Evolutionary conservation across 64 coral and sea anemone species (phyloP), one percentile per base, ranked within the genome.

Genomic region (Platygyra sinensis): DNA sequence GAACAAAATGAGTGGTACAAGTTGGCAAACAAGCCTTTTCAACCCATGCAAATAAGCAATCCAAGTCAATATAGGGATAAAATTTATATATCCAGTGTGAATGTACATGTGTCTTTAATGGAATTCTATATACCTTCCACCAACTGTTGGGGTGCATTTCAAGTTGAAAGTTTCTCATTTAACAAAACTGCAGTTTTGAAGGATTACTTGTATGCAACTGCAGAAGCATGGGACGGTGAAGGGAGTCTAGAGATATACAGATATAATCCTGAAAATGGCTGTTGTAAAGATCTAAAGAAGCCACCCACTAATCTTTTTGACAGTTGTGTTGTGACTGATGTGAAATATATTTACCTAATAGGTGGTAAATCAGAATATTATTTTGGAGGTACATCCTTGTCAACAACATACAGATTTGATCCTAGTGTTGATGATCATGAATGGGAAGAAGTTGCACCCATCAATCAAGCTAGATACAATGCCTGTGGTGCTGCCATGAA

Each of bases 401-500:
- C 49, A 80, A 27, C 54, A 60, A 61, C 51, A 17, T 22, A 25
- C 28, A 80, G 52, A 17, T 8, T 62, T 80, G 14, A 60, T 17
- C 78, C 54, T 12, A 16, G 6, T 32, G 12, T 10, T 0, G 18
- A 18, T 1, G 42, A 46, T 46, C 42, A 46, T 46, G n/a, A 5
- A 25, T 80, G 78, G 24, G 28, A 80, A 31, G 55, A 80, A 27
- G 78, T 80, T 61, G 55, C 52, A 31, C 1, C 78, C 18, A 61
- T 80, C 27, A 80, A 80, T 61, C n/a, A 80, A 19, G 52, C 27
- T 8, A 80, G 78, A 28, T 16, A 32, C 52, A 22, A 59, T 60
- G 78, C 78, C 13, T 80, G 30, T 80, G 78, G 78, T 19, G 29
- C 25, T 15, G n/a, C 78, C 25, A 32, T 80, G 28, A 80, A 30